Evolutionary conservation across 2,797 vertebrate genomes (phyloP).

Genomic region (Onychomys torridus): DNA sequence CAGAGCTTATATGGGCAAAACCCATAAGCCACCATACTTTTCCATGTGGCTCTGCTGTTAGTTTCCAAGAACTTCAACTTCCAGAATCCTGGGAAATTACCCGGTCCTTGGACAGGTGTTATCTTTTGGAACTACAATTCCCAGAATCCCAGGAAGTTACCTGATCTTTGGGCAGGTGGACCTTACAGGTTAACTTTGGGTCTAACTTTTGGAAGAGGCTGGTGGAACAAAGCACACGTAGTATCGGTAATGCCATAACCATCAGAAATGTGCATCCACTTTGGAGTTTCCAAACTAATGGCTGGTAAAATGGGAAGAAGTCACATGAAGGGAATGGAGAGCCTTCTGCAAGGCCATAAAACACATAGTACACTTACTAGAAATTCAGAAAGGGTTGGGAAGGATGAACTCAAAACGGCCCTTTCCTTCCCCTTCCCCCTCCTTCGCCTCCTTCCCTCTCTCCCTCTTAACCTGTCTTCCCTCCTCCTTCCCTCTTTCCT

Average conservation of each 20-base stretch:
- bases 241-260: neutral
- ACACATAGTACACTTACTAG: neutral
- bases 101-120: neutral
- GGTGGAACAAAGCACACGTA: neutral
- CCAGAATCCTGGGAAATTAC: no score
- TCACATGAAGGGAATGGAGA: neutral
- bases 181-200: neutral
- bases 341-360: slow-evolving; percentile 23
- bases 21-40: neutral
- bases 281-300: slow-evolving; percentile 16
- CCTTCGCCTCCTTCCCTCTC: no score
- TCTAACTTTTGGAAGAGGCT: neutral
- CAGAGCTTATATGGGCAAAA: neutral
- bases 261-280: neutral
- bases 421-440: neutral
- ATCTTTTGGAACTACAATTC: no score
- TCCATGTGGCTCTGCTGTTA: neutral
- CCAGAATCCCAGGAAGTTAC: neutral
- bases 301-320: slow-evolving; percentile 12
- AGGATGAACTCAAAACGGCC: neutral
- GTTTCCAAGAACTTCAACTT: neutral
- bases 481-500: no score
- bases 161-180: no score
- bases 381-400: neutral
- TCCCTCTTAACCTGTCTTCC: no score